These are phyloP conservation scores for Mechanitis mazaeus DNA, from an alignment of 2,888 invertebrate genomes.

Conservation along the genomic window DNA sequence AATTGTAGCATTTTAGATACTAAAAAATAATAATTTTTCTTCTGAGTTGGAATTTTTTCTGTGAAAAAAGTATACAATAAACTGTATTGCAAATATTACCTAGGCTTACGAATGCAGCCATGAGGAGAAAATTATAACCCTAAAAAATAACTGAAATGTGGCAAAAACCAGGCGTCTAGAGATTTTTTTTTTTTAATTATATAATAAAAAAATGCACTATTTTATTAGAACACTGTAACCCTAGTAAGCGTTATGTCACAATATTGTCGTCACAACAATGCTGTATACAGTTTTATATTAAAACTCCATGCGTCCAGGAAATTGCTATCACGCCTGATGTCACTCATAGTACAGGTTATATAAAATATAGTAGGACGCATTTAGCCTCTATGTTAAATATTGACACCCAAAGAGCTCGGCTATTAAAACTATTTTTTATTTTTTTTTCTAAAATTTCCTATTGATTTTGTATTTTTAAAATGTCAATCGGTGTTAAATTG, in stretches of 20 bases:
- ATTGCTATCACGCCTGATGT: conserved; percentile 61
- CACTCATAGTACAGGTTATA: conserved; percentile 32
- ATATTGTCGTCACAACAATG: conserved; percentile 34
- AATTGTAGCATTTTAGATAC: too few species aligned
- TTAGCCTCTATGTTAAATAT: conserved; percentile 11
- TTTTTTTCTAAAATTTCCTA: too few species aligned
- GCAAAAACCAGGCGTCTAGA: too few species aligned
- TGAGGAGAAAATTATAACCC: too few species aligned
- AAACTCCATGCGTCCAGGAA: conserved; percentile 57
- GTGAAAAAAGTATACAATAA: too few species aligned
- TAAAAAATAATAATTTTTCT: too few species aligned
- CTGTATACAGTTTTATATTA: conserved; percentile 57
- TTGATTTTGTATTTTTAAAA: too few species aligned
- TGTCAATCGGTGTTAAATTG: background rate
- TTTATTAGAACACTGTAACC: background rate
- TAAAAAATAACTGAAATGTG: too few species aligned
- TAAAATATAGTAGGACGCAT: conserved; percentile 20
- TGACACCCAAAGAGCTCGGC: background rate
- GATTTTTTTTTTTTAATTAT: background rate
- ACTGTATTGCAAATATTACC: too few species aligned
- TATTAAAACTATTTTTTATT: too few species aligned
- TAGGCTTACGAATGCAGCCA: too few species aligned
- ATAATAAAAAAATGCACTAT: background rate
- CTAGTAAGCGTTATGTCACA: background rate
- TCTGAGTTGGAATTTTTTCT: too few species aligned